Evolutionary conservation across 2,888 invertebrate genomes (phyloP).

Genomic region (Tridacna crocea): DNA sequence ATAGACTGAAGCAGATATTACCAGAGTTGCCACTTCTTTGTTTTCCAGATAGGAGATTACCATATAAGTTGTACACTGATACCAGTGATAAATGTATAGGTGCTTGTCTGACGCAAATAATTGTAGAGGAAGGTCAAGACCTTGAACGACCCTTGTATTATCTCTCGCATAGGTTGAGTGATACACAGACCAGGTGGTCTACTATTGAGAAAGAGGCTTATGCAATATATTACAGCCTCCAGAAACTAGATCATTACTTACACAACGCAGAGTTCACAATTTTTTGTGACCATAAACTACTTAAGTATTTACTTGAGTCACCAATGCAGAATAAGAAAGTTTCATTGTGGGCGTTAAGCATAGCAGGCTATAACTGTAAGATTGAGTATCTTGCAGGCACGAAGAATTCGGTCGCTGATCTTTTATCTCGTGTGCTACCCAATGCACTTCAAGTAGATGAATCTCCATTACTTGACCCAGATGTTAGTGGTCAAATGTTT

Average conservation of each 20-base stretch:
- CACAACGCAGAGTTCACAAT: too few relatives aligned
- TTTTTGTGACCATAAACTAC: too few relatives aligned
- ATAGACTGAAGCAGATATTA: not conserved
- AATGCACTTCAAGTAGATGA: not conserved
- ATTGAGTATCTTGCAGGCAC: too few relatives aligned
- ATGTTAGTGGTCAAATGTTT: not conserved
- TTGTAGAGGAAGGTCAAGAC: not conserved
- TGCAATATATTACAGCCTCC: too few relatives aligned
- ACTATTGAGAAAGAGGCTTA: not conserved
- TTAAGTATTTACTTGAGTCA: too few relatives aligned
- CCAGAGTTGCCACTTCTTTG: not conserved
- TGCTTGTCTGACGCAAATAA: not conserved
- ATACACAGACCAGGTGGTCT: not conserved
- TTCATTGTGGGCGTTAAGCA: too few relatives aligned
- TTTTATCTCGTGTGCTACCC: not conserved
- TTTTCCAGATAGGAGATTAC: not conserved
- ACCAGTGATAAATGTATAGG: constrained; percentile 16
- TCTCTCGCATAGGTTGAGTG: not conserved
- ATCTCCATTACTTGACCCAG: not conserved
- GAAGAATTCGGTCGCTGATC: too few relatives aligned
- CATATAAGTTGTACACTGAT: not conserved
- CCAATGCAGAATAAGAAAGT: too few relatives aligned
- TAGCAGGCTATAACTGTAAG: too few relatives aligned
- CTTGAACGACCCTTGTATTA: not conserved
- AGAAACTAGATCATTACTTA: too few relatives aligned